Evolutionary conservation across 2,888 invertebrate genomes (phyloP), one percentile per base, ranked within the genome.

Genomic region (Proisotoma minuta): DNA sequence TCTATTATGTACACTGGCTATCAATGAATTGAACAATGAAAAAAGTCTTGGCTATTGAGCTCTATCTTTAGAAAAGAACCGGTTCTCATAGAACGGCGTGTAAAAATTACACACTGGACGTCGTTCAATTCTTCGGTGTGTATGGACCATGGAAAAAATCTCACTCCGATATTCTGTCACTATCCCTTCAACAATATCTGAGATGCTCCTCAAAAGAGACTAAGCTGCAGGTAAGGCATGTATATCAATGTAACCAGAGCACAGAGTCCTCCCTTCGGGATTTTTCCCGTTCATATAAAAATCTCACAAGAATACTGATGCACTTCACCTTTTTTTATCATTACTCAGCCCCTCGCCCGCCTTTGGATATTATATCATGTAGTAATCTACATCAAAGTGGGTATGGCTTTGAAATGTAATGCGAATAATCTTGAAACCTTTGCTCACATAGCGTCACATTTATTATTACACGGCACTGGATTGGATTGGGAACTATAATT

Each of bases 21-120:
- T 24, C 43, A 56, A 29, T 40, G 47, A 43, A 43, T 43, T 43
- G 43, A 56, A 56, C 56, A 56, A 56, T 56, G 56, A 54, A 54
- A 54, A 54, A 56, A 56, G 47, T 56, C 43, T 56, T 49, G 49
- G 49, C 8, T 24, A 23, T 24, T 24, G 43, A 43, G 22, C 49
- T 63, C 59, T 63, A 62, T 62, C 62, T 63, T 59, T 63, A 60
- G 63, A 65, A n/a, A n/a, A n/a, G n/a, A 66, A 66, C 66, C 66
- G 66, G 66, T 66, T 66, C 63, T 60, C 10, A n/a, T 43, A 56
- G 15, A 29, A 29, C n/a, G 23, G 28, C 39, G 53, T 54, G 53
- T 56, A 56, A 56, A 56, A 56, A 56, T 56, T 56, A 56, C 43
- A 56, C 56, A 43, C 56, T 56, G 24, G 43, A 34, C 49, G 22